phyloP scores from a whole-genome alignment of 1,140 invertebrate genomes.

The Psix sp. region DNA sequence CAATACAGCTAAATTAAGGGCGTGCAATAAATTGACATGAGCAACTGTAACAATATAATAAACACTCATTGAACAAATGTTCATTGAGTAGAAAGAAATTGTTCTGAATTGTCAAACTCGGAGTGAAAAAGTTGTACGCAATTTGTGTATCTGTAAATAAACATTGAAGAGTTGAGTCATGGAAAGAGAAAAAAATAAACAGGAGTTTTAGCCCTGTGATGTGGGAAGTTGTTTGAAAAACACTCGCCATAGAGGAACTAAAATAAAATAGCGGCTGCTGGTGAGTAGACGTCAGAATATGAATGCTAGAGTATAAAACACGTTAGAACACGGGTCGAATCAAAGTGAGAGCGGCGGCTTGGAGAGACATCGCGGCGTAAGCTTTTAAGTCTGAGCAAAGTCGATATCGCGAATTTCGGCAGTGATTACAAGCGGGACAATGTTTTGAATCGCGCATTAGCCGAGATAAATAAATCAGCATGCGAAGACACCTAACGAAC shows the following conservation, averaged over 20 bases:
- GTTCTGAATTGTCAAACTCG: too few species aligned
- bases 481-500: constrained; percentile 28
- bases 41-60: too few species aligned
- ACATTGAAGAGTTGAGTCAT: too few species aligned
- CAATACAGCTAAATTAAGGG: too few species aligned
- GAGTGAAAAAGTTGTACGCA: too few species aligned
- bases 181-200: too few species aligned
- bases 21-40: too few species aligned
- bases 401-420: constrained; percentile 24
- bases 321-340: constrained; percentile 21
- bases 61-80: too few species aligned
- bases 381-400: constrained; percentile 33
- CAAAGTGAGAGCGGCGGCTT: constrained; percentile 40
- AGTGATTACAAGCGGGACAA: constrained; percentile 37
- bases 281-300: constrained; percentile 3
- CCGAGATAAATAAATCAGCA: constrained; percentile 27
- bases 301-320: constrained; percentile 14
- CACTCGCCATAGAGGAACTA: not conserved
- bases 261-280: not conserved
- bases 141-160: too few species aligned
- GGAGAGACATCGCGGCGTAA: constrained; percentile 27
- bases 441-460: constrained; percentile 17
- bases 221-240: too few species aligned
- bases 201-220: too few species aligned
- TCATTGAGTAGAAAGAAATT: too few species aligned